These are phyloP conservation scores for Hyposoter didymator DNA, from an alignment of 2,888 invertebrate species.

Conservation along the genomic window DNA sequence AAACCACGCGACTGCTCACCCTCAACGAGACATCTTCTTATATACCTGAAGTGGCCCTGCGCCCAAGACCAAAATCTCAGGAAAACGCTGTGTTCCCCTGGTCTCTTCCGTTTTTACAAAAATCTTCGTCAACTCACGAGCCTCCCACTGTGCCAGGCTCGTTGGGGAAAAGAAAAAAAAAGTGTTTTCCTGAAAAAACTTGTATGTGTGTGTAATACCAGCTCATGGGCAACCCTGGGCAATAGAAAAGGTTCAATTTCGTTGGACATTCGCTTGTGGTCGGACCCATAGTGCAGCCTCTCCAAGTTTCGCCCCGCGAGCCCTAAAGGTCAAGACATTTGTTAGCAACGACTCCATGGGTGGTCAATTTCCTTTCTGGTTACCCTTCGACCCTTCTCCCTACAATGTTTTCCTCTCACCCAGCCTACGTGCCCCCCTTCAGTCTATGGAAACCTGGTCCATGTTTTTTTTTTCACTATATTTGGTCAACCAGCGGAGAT, in stretches of 20 bases:
- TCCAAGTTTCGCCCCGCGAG: constrained; percentile 41
- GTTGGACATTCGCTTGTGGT: constrained; percentile 52
- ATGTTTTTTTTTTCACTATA: background rate
- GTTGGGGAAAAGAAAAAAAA: constrained; percentile 9
- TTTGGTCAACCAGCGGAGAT: constrained; percentile 5
- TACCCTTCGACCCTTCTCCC: constrained; percentile 46
- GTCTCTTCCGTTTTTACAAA: constrained; percentile 9
- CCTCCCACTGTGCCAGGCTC: background rate
- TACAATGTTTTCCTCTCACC: background rate
- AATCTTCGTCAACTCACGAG: constrained; percentile 15
- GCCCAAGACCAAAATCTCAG: constrained; percentile 19
- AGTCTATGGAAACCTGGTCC: background rate
- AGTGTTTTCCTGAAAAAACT: constrained; percentile 9
- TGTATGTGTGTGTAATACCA: background rate
- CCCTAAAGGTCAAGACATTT: constrained; percentile 61
- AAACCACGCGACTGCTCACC: constrained; percentile 45
- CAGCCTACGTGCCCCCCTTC: background rate
- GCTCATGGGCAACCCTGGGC: background rate
- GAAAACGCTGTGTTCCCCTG: constrained; percentile 4
- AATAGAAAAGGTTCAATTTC: constrained; percentile 53
- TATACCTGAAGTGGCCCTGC: constrained; percentile 31
- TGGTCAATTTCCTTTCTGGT: constrained; percentile 68
- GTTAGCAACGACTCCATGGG: constrained; percentile 63
- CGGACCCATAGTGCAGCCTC: constrained; percentile 26
- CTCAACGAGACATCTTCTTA: constrained; percentile 37